Evolutionary conservation across 2,888 invertebrate genomes (phyloP).

Genomic region (Lithophane semibrunnea): DNA sequence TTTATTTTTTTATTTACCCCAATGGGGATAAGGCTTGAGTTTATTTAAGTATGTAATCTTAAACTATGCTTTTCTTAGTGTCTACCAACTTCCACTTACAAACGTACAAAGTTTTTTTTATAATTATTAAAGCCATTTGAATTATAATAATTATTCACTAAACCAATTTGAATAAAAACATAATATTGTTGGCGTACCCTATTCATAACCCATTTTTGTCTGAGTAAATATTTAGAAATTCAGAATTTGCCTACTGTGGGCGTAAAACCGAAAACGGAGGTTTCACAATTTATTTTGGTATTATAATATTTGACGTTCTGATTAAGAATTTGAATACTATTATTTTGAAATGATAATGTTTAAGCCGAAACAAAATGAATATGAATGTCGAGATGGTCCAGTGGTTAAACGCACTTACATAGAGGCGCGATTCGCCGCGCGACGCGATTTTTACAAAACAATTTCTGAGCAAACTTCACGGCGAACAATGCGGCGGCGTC

Average conservation of each 20-base stretch:
- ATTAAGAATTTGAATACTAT: constrained; percentile 28
- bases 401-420: not conserved
- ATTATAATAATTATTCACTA: constrained; percentile 13
- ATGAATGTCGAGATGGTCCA: not conserved
- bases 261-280: constrained; percentile 32
- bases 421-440: too few species aligned
- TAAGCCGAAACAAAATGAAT: not conserved
- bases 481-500: too few species aligned
- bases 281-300: constrained; percentile 42
- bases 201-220: constrained; percentile 16
- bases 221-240: constrained; percentile 45
- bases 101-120: not conserved
- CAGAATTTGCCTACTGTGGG: constrained; percentile 3
- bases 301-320: constrained; percentile 22
- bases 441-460: too few species aligned
- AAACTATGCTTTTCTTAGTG: not conserved
- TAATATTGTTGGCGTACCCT: constrained; percentile 19
- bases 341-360: constrained; percentile 8
- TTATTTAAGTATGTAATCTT: not conserved
- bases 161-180: constrained; percentile 44
- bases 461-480: too few species aligned
- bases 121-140: constrained; percentile 20
- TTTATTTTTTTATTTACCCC: not conserved
- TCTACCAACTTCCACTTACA: not conserved
- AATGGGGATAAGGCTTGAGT: not conserved